Evolutionary conservation across 1,140 invertebrate species (phyloP).

Genomic region (Lepidurus arcticus): DNA sequence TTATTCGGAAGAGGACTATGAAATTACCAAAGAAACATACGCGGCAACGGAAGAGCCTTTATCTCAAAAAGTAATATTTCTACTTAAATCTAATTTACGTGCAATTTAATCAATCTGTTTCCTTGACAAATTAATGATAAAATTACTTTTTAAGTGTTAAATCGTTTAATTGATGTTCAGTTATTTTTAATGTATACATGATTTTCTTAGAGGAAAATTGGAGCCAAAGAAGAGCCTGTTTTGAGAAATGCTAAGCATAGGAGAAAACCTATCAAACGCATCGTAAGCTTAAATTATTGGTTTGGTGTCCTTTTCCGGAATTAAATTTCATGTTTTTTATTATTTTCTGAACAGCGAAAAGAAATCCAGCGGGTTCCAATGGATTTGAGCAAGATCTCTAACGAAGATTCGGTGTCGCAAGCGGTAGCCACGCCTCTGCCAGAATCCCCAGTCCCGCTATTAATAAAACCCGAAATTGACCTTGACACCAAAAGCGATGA

Average conservation of each 20-base stretch:
- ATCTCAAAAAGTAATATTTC: not conserved
- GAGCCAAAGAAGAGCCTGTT: not conserved
- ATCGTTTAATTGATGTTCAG: too few relatives aligned
- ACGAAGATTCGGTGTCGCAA: not conserved
- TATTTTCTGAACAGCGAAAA: not conserved
- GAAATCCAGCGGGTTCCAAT: conserved; percentile 19
- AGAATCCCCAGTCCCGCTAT: conserved; percentile 27
- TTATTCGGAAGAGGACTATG: not conserved
- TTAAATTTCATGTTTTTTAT: too few relatives aligned
- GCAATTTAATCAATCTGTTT: not conserved
- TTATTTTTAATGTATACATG: too few relatives aligned
- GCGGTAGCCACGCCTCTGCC: not conserved
- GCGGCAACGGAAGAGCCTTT: not conserved
- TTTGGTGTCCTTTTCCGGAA: not conserved
- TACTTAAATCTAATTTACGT: not conserved
- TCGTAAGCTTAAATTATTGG: not conserved
- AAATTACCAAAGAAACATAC: not conserved
- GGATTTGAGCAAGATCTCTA: conserved; percentile 25
- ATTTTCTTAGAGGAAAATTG: not conserved
- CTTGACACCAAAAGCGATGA: conserved; percentile 13
- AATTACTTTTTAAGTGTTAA: too few relatives aligned
- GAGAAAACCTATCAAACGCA: not conserved
- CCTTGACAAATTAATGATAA: too few relatives aligned
- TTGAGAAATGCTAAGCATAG: not conserved
- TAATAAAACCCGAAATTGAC: conserved; percentile 27